phyloP scores from a whole-genome alignment of 37 sponge, comb jelly and placozoan species.

The Halisarca cf. caerulea region DNA sequence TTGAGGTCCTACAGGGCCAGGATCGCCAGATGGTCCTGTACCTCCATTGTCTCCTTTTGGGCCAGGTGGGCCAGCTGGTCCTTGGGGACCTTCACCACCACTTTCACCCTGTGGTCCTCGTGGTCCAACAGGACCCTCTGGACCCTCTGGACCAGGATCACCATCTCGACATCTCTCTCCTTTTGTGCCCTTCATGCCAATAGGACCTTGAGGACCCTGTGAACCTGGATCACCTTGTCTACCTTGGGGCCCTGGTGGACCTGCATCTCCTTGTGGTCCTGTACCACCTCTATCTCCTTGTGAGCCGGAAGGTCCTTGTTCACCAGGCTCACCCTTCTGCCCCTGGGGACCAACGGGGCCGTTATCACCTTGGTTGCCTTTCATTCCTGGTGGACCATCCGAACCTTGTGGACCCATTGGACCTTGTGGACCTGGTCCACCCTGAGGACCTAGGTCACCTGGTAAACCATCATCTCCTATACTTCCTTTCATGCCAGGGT shows the following conservation, averaged over 20 bases:
- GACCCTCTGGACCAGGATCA: constrained; percentile 8
- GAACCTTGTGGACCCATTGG: not conserved
- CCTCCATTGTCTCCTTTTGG: not conserved
- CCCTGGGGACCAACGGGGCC: not conserved
- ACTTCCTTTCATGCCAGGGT: not conserved
- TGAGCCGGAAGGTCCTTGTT: not conserved
- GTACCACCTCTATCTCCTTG: not conserved
- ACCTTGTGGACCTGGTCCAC: not conserved
- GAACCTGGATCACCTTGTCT: not conserved
- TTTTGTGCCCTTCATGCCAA: too few species aligned
- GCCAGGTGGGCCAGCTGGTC: constrained; percentile 31
- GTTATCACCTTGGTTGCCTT: not conserved
- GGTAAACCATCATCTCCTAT: too few species aligned
- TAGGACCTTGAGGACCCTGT: not conserved
- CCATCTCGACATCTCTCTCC: not conserved
- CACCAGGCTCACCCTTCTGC: not conserved
- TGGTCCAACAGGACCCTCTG: not conserved
- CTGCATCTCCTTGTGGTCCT: constrained; percentile 11
- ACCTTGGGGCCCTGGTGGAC: constrained; percentile 15
- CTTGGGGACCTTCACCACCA: constrained; percentile 19
- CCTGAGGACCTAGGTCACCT: not conserved
- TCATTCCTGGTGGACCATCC: not conserved
- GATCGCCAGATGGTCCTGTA: constrained; percentile 20
- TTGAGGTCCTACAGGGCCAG: constrained; percentile 9
- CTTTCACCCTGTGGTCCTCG: not conserved